phyloP scores from a whole-genome alignment of 2,797 vertebrate genomes.

The Semotilus atromaculatus region DNA sequence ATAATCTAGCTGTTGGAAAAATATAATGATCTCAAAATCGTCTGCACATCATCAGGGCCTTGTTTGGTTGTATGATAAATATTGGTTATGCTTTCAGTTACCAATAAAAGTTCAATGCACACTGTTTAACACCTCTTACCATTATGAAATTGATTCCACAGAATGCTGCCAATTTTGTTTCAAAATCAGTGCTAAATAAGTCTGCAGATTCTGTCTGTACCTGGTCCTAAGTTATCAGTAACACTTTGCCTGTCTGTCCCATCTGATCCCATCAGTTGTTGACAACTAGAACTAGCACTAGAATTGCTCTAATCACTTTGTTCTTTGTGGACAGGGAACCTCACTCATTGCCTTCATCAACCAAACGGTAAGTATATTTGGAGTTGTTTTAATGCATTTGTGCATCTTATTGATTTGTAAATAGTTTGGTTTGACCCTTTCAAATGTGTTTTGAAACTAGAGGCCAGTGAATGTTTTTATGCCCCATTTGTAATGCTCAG shows the following conservation, averaged over 20 bases:
- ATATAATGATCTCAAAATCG: background rate
- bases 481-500: background rate
- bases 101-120: no score
- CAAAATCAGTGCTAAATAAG: background rate
- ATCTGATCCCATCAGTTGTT: background rate
- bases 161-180: background rate
- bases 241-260: background rate
- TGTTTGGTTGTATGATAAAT: background rate
- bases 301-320: background rate
- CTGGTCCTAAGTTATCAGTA: background rate
- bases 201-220: background rate
- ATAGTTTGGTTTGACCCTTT: background rate
- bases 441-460: background rate
- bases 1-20: background rate
- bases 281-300: background rate
- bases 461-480: background rate
- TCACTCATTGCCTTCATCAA: background rate
- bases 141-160: background rate
- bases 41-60: background rate
- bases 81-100: background rate
- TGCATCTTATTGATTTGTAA: background rate
- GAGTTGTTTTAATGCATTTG: background rate
- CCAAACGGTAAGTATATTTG: slow-evolving; percentile 46
- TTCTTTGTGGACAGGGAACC: slow-evolving; percentile 47
- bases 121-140: background rate